These are phyloP conservation scores for Limanda limanda DNA, from an alignment of 2,113 vertebrate genomes.

Conservation along the genomic window DNA sequence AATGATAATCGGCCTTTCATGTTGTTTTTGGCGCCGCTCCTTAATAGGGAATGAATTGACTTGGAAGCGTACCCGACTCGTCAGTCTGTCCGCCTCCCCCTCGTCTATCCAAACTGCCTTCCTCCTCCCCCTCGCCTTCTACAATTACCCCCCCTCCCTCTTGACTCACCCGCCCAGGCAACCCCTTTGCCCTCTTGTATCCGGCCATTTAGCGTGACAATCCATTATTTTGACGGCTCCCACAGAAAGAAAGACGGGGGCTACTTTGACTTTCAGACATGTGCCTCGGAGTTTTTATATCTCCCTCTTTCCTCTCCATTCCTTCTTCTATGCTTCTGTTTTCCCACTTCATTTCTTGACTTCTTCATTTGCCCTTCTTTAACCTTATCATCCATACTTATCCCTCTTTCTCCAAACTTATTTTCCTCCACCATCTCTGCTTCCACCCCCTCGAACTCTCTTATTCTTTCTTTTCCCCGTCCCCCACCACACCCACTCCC, in stretches of 20 bases:
- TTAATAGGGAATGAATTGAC: slow-evolving; percentile 73
- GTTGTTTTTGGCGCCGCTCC: slow-evolving; percentile 52
- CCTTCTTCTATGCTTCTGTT: background rate
- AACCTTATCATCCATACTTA: background rate
- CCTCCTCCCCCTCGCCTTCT: slow-evolving; percentile 41
- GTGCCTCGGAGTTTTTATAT: slow-evolving; percentile 1
- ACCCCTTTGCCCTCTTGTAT: slow-evolving; percentile 77
- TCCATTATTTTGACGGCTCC: slow-evolving; percentile 78
- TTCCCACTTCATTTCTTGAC: slow-evolving; percentile 3
- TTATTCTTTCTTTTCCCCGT: slow-evolving; percentile 1
- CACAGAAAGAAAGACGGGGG: slow-evolving; percentile 58
- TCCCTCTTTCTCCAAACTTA: background rate
- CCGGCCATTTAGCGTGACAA: slow-evolving; percentile 80
- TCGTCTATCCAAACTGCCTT: slow-evolving; percentile 49
- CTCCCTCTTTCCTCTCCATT: background rate
- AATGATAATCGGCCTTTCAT: slow-evolving; percentile 43
- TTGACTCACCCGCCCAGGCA: slow-evolving; percentile 50
- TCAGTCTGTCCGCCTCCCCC: slow-evolving; percentile 55
- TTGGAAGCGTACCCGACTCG: slow-evolving; percentile 57
- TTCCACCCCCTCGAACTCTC: background rate
- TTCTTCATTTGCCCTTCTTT: background rate
- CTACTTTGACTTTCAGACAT: slow-evolving; percentile 65
- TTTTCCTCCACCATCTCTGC: slow-evolving; percentile 1
- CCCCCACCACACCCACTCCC: slow-evolving; percentile 26
- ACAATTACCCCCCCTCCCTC: slow-evolving; percentile 60